These are phyloP conservation scores for Phyllotreta cruciferae DNA, from an alignment of 2,888 invertebrate species.

Conservation along the genomic window DNA sequence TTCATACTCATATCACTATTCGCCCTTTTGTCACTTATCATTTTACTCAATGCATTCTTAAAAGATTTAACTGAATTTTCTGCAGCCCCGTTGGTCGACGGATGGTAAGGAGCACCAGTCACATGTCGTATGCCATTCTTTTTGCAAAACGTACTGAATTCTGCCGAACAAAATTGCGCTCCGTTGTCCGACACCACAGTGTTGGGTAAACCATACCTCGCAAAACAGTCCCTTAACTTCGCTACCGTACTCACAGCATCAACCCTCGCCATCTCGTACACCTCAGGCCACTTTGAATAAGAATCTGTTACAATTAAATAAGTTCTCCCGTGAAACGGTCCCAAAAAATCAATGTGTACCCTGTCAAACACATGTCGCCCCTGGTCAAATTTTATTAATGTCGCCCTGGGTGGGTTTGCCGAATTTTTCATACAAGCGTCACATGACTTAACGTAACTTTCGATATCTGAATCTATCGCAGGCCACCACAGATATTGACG, in stretches of 20 bases:
- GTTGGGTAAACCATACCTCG: conserved; percentile 43
- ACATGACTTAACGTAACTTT: conserved; percentile 42
- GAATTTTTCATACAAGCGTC: conserved; percentile 43
- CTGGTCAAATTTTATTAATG: conserved; percentile 40
- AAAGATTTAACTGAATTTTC: conserved; percentile 37
- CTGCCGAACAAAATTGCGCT: conserved; percentile 40
- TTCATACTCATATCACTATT: conserved; percentile 2
- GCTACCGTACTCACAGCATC: conserved; percentile 24
- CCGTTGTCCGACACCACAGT: conserved; percentile 45
- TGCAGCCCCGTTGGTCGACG: conserved; percentile 30
- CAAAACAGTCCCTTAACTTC: conserved; percentile 41
- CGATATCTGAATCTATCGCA: conserved; percentile 46
- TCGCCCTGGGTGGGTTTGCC: conserved; percentile 46
- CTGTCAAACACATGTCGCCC: conserved; percentile 51
- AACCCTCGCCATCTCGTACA: conserved; percentile 40
- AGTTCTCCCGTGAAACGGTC: conserved; percentile 37
- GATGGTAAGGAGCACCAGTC: conserved; percentile 37
- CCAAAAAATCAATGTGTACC: conserved; percentile 59
- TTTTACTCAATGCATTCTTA: conserved; percentile 29
- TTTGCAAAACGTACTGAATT: conserved; percentile 42
- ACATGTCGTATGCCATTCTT: conserved; percentile 41
- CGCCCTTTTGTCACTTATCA: conserved; percentile 6
- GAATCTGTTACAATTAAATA: conserved; percentile 53
- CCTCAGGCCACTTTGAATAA: conserved; percentile 58
- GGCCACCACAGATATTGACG: conserved; percentile 44